Conservation (phyloP, 2,797 vertebrate species). For the Knipowitschia caucasica region DNA sequence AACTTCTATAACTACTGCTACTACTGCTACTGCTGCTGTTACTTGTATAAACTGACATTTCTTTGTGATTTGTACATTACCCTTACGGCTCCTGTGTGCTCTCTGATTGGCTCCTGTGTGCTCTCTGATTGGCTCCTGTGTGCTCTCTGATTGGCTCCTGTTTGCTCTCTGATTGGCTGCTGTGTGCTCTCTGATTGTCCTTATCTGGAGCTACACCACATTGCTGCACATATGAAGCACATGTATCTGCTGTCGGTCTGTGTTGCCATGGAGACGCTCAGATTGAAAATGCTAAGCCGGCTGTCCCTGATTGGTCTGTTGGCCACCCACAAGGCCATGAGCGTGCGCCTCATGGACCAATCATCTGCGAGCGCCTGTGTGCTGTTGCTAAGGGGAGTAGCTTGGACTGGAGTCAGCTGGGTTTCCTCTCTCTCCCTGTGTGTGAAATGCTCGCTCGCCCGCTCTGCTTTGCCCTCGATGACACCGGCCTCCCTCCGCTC, state of each 20-base stretch:
- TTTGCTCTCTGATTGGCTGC: constrained; percentile 1
- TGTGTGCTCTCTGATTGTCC: constrained; percentile 3
- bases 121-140: constrained; percentile 22
- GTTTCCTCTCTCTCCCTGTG: constrained; percentile 52
- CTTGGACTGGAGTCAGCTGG: constrained; percentile 76
- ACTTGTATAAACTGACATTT: too few relatives aligned
- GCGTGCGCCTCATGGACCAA: constrained; percentile 72
- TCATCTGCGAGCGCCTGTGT: constrained; percentile 58
- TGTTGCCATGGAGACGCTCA: constrained; percentile 81
- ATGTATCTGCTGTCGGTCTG: constrained; percentile 45
- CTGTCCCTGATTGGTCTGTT: constrained; percentile 65
- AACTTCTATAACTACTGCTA: too few relatives aligned
- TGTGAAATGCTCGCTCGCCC: constrained; percentile 53
- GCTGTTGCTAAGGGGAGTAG: constrained; percentile 83
- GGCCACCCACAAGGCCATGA: constrained; percentile 72
- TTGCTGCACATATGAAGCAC: constrained; percentile 9
- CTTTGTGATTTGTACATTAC: neutral
- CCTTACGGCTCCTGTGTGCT: constrained; percentile 21
- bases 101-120: constrained; percentile 3
- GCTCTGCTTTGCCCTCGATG: constrained; percentile 67
- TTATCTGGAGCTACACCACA: constrained; percentile 14
- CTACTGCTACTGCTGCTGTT: too few relatives aligned
- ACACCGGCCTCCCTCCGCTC: constrained; percentile 47
- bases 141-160: constrained; percentile 6
- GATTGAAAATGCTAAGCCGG: constrained; percentile 75